Base-by-base conservation (phyloP, 2,113 vertebrate genomes). In the Aplodontia rufa region DNA sequence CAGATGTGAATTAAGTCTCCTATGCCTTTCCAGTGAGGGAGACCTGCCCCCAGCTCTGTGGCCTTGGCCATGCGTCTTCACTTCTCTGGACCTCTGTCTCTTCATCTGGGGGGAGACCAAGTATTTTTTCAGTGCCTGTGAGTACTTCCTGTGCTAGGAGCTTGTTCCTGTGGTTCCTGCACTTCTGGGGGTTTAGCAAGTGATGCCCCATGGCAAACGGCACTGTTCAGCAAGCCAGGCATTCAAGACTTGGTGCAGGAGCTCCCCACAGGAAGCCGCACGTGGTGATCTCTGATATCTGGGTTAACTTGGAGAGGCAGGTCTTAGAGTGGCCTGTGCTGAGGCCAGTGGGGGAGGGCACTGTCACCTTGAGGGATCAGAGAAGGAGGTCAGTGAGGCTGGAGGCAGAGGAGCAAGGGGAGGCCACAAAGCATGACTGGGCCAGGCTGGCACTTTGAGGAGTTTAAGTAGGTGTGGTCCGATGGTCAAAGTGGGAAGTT, bases 261-360 rank as follows among this genome's bases (percentile, higher is more conserved):
- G 8, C 3, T 24, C 47, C 37, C 51, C 12, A 0, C 1, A n/a
- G 62, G 64, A 40, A 55, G 32, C 14, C 7, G 1, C 1, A 0
- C 6, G 7, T 26, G 20, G 53, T 1, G 10, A 72, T 6, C 17
- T 87, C 35, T 64, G 37, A 76, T 1, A 16, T 69, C 1, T 58
- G n/a, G 62, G 8, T 35, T 30, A 49, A 4, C 19, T 66, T n/a
- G n/a, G 55, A 75, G 20, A 11, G 55, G 53, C 9, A 17, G 62
- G 42, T 13, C 22, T 66, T 64, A n/a, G 30, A 35, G 37, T 16
- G 10, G 55, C 74, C n/a, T 47, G 13, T 58, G 32, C 24, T 37
- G 37, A 64, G 26, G 14, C 22, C 79, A 10, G 2, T 37, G 22
- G 79, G 12, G 51, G 12, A 37, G 42, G 24, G 24, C 4, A 6